Percentiles rank a stretch among this genome's conserved stretches.
Evolutionary conservation across 2,797 vertebrate species (phyloP).

Genomic region (Xiphorhynchus erythropygius): DNA sequence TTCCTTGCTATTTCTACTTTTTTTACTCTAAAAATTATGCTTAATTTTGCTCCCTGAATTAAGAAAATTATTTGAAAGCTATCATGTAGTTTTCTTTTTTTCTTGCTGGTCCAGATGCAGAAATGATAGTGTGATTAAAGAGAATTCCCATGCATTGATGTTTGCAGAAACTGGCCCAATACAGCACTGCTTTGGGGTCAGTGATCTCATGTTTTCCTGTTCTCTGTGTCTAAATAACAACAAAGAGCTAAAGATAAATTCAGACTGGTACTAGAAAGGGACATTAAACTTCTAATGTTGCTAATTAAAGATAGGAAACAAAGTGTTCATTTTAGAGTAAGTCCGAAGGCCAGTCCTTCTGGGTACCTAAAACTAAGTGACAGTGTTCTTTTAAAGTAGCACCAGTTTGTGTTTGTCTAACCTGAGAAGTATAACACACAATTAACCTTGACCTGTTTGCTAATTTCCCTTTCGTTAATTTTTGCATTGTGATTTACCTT

Average conservation of each 20-base stretch:
- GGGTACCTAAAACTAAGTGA: slow-evolving; percentile 46
- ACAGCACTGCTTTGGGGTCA: neutral
- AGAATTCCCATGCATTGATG: neutral
- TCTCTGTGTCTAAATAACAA: neutral
- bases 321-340: neutral
- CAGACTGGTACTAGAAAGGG: neutral
- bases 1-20: neutral
- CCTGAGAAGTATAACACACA: slow-evolving; percentile 90
- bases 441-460: slow-evolving; percentile 66
- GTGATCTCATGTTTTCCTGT: neutral
- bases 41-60: neutral
- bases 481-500: slow-evolving; percentile 70
- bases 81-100: neutral
- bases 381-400: slow-evolving; percentile 83
- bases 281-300: neutral
- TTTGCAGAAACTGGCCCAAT: neutral
- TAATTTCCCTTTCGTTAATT: slow-evolving; percentile 80
- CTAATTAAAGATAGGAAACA: slow-evolving; percentile 2
- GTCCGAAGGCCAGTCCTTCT: neutral
- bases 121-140: neutral
- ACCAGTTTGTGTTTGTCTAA: slow-evolving; percentile 90
- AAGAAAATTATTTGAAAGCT: neutral
- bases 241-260: slow-evolving; percentile 16
- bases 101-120: neutral
- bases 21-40: neutral